Evolutionary conservation across 2,888 invertebrate species (phyloP).

Genomic region (Mellilla xanthometata): DNA sequence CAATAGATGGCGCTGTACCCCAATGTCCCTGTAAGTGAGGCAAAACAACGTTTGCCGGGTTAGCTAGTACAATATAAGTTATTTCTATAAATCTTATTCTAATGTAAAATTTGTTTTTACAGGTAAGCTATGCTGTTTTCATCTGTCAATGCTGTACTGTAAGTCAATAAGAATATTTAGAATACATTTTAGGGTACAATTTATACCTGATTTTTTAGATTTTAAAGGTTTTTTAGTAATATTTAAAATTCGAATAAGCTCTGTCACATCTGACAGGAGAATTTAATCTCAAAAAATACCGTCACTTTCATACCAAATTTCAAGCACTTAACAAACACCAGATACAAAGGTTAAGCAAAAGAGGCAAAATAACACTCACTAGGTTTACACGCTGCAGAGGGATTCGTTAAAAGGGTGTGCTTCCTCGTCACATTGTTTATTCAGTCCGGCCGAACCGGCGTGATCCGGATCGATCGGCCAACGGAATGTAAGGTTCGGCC

Average conservation of each 20-base stretch:
- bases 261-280: neutral
- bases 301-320: slow-evolving; percentile 19
- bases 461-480: slow-evolving; percentile 71
- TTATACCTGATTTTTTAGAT: too few relatives aligned
- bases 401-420: slow-evolving; percentile 77
- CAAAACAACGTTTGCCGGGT: too few relatives aligned
- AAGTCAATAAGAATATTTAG: too few relatives aligned
- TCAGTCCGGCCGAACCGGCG: slow-evolving; percentile 67
- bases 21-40: too few relatives aligned
- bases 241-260: too few relatives aligned
- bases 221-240: too few relatives aligned
- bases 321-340: slow-evolving; percentile 29
- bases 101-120: slow-evolving; percentile 19
- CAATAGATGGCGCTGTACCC: too few relatives aligned
- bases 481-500: slow-evolving; percentile 49
- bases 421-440: slow-evolving; percentile 78
- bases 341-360: slow-evolving; percentile 41
- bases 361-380: slow-evolving; percentile 58
- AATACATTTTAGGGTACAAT: too few relatives aligned
- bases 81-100: too few relatives aligned
- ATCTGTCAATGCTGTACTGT: neutral
- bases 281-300: slow-evolving; percentile 7
- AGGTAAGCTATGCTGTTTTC: slow-evolving; percentile 30
- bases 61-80: too few relatives aligned
- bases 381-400: slow-evolving; percentile 56